Conservation (phyloP, 2,888 invertebrate species). For the Pheosia gnoma region DNA sequence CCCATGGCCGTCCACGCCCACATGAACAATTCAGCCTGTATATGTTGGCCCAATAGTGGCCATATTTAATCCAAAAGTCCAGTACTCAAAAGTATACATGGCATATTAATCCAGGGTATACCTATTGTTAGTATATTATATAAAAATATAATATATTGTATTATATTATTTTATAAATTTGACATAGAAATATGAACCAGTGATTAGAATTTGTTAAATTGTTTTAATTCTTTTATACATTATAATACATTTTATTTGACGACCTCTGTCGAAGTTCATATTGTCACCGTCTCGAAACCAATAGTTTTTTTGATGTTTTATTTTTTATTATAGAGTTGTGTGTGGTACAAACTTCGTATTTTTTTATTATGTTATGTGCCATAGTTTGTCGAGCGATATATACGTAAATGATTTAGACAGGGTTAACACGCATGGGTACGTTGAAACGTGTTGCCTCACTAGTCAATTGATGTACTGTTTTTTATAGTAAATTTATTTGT, state of each 20-base stretch:
- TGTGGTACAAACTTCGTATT: not conserved
- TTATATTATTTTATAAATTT: not conserved
- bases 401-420: conserved; percentile 37
- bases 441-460: conserved; percentile 52
- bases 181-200: not conserved
- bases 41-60: not conserved
- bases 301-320: conserved; percentile 1
- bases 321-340: not conserved
- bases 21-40: not conserved
- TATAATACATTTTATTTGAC: conserved; percentile 10
- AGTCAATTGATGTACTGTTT: conserved; percentile 60
- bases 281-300: conserved; percentile 6
- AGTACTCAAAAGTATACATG: not conserved
- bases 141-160: not conserved
- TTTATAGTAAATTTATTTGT: conserved; percentile 10
- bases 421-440: conserved; percentile 39
- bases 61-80: not conserved
- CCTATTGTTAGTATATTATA: not conserved
- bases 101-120: conserved; percentile 2
- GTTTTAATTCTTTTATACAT: conserved; percentile 5
- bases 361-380: conserved; percentile 32
- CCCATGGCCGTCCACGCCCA: no score
- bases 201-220: not conserved
- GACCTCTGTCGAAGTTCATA: conserved; percentile 11
- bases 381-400: conserved; percentile 27